These are phyloP conservation scores for Cerceris ruficornis DNA, from an alignment of 2,888 invertebrate species.

Conservation along the genomic window DNA sequence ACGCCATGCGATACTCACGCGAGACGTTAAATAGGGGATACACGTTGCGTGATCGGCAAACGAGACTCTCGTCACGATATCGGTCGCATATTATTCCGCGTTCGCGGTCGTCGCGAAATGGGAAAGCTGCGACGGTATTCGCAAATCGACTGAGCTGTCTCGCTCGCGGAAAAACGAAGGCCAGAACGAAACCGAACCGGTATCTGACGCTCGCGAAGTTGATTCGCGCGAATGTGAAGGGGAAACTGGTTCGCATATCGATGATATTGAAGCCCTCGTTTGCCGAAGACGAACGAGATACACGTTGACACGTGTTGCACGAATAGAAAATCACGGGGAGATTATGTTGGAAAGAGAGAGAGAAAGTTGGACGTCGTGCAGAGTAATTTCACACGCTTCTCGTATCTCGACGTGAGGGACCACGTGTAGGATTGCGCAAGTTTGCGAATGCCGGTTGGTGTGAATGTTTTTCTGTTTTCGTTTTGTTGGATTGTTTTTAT, in stretches of 20 bases:
- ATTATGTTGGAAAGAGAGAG: not conserved
- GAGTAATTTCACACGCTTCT: slow-evolving; percentile 38
- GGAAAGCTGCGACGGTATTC: too few species aligned
- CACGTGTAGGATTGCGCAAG: slow-evolving; percentile 26
- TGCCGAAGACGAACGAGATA: slow-evolving; percentile 48
- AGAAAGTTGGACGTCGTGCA: not conserved
- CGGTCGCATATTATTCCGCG: too few species aligned
- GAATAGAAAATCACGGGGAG: slow-evolving; percentile 33
- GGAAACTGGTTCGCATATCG: slow-evolving; percentile 38
- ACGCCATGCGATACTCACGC: too few species aligned
- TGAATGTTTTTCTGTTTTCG: too few species aligned
- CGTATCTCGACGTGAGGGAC: not conserved
- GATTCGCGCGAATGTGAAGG: slow-evolving; percentile 39
- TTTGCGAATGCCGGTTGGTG: not conserved
- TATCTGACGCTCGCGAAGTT: slow-evolving; percentile 23
- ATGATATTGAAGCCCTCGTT: slow-evolving; percentile 48
- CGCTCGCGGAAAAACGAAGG: too few species aligned
- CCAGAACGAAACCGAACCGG: not conserved
- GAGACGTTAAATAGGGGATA: too few species aligned
- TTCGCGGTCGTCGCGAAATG: too few species aligned
- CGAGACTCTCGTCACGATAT: too few species aligned
- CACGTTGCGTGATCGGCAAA: too few species aligned
- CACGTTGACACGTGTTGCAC: slow-evolving; percentile 31
- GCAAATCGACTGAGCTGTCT: too few species aligned
- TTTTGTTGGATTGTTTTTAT: too few species aligned